Evolutionary conservation across 2,888 invertebrate genomes (phyloP).

Genomic region (Automeris io): DNA sequence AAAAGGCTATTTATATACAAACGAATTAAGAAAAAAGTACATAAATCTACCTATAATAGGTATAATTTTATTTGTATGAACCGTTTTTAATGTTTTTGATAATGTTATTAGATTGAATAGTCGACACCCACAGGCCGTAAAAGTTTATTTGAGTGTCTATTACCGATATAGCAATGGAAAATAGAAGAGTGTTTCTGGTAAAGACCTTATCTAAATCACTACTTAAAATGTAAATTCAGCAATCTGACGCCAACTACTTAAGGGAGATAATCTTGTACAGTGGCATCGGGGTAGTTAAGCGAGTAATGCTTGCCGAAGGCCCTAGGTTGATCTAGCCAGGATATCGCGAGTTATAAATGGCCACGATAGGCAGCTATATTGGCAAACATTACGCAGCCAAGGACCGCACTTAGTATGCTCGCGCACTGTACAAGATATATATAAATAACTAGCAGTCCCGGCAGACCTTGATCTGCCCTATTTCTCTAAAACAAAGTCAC

Average conservation of each 20-base stretch:
- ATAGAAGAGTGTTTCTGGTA: constrained; percentile 4
- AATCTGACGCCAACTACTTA: constrained; percentile 24
- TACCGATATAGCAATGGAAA: constrained; percentile 5
- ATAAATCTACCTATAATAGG: no score
- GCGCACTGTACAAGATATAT: no score
- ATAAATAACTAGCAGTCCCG: no score
- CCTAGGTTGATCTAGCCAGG: constrained; percentile 37
- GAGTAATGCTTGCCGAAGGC: constrained; percentile 18
- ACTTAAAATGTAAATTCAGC: constrained; percentile 13
- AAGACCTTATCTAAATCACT: constrained; percentile 11
- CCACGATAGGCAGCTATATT: constrained; percentile 69
- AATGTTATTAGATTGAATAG: not conserved
- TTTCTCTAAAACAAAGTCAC: no score
- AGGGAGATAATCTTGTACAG: constrained; percentile 39
- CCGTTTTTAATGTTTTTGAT: no score
- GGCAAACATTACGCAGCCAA: constrained; percentile 48
- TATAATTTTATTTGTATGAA: no score
- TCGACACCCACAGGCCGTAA: constrained; percentile 1
- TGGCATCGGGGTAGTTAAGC: constrained; percentile 39
- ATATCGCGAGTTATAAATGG: constrained; percentile 70
- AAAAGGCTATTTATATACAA: no score
- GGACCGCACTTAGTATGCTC: constrained; percentile 11
- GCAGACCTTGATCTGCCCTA: no score
- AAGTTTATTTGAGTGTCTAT: constrained; percentile 3
- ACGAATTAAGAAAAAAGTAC: no score